Percentiles rank a stretch among this genome's conserved stretches.
Evolutionary conservation across 2,113 vertebrate genomes (phyloP).

Genomic region (Eira barbara): DNA sequence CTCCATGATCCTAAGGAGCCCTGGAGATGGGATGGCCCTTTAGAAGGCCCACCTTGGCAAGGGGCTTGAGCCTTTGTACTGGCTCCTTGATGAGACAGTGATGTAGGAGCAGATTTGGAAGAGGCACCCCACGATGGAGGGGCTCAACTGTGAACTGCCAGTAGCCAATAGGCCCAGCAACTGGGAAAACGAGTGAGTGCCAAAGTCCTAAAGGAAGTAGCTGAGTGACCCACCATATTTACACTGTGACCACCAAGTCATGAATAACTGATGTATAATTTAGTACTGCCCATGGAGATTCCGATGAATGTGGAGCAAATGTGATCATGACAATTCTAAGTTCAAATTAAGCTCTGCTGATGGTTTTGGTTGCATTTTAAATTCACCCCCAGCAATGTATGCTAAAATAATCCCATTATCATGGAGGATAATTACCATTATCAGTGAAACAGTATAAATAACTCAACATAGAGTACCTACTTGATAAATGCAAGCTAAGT

Average conservation of each 20-base stretch:
- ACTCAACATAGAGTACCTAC: not conserved
- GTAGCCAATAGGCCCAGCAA: not conserved
- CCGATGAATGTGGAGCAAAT: not conserved
- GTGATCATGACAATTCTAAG: not conserved
- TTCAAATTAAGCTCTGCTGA: not conserved
- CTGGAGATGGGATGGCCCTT: not conserved
- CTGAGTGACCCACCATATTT: not conserved
- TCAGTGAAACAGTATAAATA: not conserved
- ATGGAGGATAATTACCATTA: not conserved
- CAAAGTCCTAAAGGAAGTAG: not conserved
- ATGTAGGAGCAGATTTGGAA: not conserved
- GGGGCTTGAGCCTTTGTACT: not conserved
- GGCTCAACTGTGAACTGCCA: not conserved
- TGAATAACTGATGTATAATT: not conserved
- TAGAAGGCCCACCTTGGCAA: not conserved
- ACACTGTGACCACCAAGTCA: not conserved
- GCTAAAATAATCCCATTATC: not conserved
- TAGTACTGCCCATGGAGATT: not conserved
- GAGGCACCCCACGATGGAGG: not conserved
- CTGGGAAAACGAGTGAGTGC: not conserved
- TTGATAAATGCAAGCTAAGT: not conserved
- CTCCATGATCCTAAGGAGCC: not conserved
- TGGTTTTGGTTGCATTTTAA: constrained; percentile 12
- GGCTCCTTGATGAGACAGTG: not conserved
- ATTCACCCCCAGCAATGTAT: not conserved